Percentiles rank a stretch among this genome's conserved stretches.
These are phyloP conservation scores for Crotalus viridis DNA, from an alignment of 2,113 vertebrate species.

Conservation along the genomic window DNA sequence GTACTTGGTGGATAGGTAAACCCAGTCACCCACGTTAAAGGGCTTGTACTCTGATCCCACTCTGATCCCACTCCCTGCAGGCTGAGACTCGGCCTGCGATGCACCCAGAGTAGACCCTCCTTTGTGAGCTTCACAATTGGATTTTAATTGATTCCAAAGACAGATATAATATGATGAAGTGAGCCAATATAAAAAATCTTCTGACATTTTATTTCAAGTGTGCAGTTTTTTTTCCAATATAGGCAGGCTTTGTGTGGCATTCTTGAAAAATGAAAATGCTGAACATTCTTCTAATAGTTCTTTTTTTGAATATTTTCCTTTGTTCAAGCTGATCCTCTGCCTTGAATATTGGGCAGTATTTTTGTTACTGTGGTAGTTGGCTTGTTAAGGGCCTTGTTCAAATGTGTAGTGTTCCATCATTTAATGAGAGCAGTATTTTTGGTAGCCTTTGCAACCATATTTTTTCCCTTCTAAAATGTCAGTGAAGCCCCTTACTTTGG, in stretches of 20 bases:
- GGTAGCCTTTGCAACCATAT: slow-evolving; percentile 53
- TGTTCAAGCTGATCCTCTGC: slow-evolving; percentile 55
- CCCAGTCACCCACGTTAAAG: too few relatives aligned
- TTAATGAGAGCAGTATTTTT: slow-evolving; percentile 69
- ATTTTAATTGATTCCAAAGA: slow-evolving; percentile 23
- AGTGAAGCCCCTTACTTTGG: slow-evolving; percentile 69
- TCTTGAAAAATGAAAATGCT: slow-evolving; percentile 64
- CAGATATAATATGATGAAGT: slow-evolving; percentile 27
- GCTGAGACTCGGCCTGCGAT: too few relatives aligned
- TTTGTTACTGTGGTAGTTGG: slow-evolving; percentile 70
- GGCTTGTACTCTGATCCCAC: too few relatives aligned
- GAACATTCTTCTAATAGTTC: slow-evolving; percentile 68
- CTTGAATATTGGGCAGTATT: slow-evolving; percentile 67
- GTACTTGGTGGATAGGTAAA: too few relatives aligned
- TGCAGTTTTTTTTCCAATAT: slow-evolving; percentile 25
- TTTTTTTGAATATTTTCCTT: slow-evolving; percentile 71
- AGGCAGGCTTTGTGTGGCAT: slow-evolving; percentile 47
- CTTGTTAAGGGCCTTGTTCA: slow-evolving; percentile 67
- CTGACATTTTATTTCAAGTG: slow-evolving; percentile 4
- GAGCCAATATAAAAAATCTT: slow-evolving; percentile 48
- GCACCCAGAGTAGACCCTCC: too few relatives aligned
- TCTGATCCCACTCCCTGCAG: too few relatives aligned
- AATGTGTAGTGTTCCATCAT: slow-evolving; percentile 68
- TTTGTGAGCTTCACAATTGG: neutral
- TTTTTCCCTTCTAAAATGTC: slow-evolving; percentile 65